Evolutionary conservation across 2,113 vertebrate genomes (phyloP).

Genomic region (Cyanoderma ruficeps): DNA sequence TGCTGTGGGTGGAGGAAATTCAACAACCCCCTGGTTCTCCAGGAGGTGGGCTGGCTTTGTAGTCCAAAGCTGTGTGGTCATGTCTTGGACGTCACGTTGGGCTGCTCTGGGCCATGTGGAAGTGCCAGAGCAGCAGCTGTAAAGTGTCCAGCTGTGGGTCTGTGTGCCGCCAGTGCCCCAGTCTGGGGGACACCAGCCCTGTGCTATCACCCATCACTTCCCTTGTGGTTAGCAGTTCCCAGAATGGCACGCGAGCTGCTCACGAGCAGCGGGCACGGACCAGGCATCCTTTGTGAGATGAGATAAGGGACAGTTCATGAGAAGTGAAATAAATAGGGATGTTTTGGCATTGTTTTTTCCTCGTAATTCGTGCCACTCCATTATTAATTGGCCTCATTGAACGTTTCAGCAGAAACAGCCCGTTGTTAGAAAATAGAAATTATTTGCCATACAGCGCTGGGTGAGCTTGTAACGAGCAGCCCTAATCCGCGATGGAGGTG

Average conservation of each 20-base stretch:
- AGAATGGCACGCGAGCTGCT: rapidly evolving
- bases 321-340: not conserved
- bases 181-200: too few relatives aligned
- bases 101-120: not conserved
- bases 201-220: not conserved
- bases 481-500: not conserved
- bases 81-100: rapidly evolving
- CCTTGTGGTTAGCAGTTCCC: not conserved
- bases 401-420: not conserved
- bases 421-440: not conserved
- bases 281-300: not conserved
- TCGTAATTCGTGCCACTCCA: rapidly evolving
- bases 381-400: not conserved
- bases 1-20: not conserved
- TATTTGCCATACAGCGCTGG: rapidly evolving
- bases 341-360: not conserved
- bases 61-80: rapidly evolving
- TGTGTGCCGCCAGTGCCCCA: rapidly evolving
- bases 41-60: not conserved
- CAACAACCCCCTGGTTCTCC: rapidly evolving
- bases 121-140: not conserved
- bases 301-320: not conserved
- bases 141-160: not conserved
- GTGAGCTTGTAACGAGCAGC: not conserved
- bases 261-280: not conserved